These are phyloP conservation scores for Leptopilina drosophilae DNA, from an alignment of 2,888 invertebrate species.

Conservation along the genomic window DNA sequence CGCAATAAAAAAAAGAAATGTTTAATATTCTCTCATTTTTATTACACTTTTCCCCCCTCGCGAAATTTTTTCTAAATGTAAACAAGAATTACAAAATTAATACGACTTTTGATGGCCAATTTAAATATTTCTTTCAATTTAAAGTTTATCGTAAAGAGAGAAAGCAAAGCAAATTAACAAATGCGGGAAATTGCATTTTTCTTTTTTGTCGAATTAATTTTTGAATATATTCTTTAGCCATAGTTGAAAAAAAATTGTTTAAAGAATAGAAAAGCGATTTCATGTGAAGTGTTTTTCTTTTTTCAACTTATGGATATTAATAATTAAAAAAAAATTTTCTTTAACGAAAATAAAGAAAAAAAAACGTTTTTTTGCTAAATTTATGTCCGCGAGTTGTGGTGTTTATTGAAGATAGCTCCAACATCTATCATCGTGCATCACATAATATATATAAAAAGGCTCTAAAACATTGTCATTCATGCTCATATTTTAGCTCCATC, in stretches of 20 bases:
- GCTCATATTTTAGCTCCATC: slow-evolving; percentile 60
- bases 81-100: too few species aligned
- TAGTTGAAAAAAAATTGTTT: background rate
- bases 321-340: background rate
- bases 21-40: background rate
- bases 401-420: slow-evolving; percentile 56
- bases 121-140: too few species aligned
- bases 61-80: too few species aligned
- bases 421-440: slow-evolving; percentile 66
- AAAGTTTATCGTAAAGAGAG: too few species aligned
- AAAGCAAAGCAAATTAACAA: too few species aligned
- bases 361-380: background rate
- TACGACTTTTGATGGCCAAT: too few species aligned
- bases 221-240: background rate
- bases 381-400: slow-evolving; percentile 60
- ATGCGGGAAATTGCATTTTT: too few species aligned
- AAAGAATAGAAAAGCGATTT: too few species aligned
- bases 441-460: slow-evolving; percentile 45
- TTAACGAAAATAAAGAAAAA: background rate
- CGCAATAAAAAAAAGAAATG: slow-evolving; percentile 48
- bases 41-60: background rate
- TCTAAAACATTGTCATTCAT: slow-evolving; percentile 54
- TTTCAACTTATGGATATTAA: background rate
- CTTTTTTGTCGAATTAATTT: too few species aligned
- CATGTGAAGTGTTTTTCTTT: too few species aligned